Evolutionary conservation across 1,140 invertebrate genomes (phyloP), one percentile per base, ranked within the genome.

Genomic region (Procambarus virginalis): DNA sequence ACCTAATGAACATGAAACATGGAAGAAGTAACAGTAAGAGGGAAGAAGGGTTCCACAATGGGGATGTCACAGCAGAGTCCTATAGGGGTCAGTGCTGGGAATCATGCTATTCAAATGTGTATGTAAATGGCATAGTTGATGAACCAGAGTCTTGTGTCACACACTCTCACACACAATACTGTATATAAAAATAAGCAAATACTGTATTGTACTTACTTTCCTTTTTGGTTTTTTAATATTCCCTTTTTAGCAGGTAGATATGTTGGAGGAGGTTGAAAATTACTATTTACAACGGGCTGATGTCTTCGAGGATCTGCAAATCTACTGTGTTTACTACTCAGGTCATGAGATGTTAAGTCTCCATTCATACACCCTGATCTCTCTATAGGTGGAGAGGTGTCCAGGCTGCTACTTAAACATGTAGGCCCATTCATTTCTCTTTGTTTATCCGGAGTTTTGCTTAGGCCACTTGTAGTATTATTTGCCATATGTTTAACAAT

Each of bases 401-500:
- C 92, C 84, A 48, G 22, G 75, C 34, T 82, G 73, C 58, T 93
- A 92, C 91, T 93, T 93, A 91, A 93, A 93, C 49, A 34, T 4
- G 84, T 49, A 45, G 84, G 89, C 51, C 86, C 86, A 49, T 89
- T 89, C 49, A 89, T 58, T 60, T 83, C 86, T 51, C 73, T 76
- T 5, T 70, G 73, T n/a, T 75, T 55, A 12, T 89, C 79, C 58
- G 70, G 76, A 4, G 68, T 58, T 83, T 89, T 82, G 34, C 14
- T 83, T 46, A 83, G 34, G 68, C 58, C 51, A 51, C 70, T 46
- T 49, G 86, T 51, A 77, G 34, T 76, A 60, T 81, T 81, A 64
- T 73, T 80, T 77, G 93, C 93, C 48, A 95, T 86, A 89, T 94
- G 93, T 90, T 93, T 93, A 10, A 94, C 93, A 91, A 94, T 94